These are phyloP conservation scores for Ochotona curzoniae DNA, from an alignment of 2,113 vertebrate genomes.

Conservation along the genomic window DNA sequence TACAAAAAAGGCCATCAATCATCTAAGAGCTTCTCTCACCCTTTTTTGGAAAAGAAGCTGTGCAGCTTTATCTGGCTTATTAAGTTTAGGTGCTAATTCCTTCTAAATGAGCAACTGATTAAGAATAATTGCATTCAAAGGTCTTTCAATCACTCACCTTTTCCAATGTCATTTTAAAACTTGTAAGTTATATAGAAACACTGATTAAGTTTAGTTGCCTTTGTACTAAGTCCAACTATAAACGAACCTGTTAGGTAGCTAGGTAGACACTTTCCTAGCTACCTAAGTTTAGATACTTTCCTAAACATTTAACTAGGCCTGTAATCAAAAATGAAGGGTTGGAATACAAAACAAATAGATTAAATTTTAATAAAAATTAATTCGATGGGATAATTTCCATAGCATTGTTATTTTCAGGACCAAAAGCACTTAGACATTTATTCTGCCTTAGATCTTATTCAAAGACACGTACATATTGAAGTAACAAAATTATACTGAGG, in stretches of 20 bases:
- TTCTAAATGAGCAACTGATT: conserved; percentile 84
- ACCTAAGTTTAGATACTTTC: no score
- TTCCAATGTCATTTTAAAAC: conserved; percentile 80
- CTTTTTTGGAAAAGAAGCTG: conserved; percentile 77
- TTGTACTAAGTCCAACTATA: conserved; percentile 68
- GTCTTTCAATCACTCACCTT: conserved; percentile 72
- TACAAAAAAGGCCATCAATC: conserved; percentile 85
- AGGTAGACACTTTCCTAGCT: no score
- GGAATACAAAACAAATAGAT: neutral
- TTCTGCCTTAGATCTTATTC: neutral
- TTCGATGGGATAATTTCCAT: neutral
- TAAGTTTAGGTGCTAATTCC: conserved; percentile 71
- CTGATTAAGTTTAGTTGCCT: conserved; percentile 41
- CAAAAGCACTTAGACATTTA: neutral
- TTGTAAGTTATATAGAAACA: conserved; percentile 74
- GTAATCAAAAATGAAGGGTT: neutral
- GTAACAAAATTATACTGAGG: neutral
- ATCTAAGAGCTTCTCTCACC: conserved; percentile 79
- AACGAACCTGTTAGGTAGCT: conserved; percentile 34
- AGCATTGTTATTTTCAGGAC: neutral
- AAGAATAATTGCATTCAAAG: conserved; percentile 83
- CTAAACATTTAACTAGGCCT: neutral
- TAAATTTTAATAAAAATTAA: conserved; percentile 1
- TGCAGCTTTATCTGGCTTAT: conserved; percentile 55
- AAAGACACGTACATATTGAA: conserved; percentile 2